Conservation (phyloP, 1,140 invertebrate genomes). For the Pogonomyrmex barbatus region DNA sequence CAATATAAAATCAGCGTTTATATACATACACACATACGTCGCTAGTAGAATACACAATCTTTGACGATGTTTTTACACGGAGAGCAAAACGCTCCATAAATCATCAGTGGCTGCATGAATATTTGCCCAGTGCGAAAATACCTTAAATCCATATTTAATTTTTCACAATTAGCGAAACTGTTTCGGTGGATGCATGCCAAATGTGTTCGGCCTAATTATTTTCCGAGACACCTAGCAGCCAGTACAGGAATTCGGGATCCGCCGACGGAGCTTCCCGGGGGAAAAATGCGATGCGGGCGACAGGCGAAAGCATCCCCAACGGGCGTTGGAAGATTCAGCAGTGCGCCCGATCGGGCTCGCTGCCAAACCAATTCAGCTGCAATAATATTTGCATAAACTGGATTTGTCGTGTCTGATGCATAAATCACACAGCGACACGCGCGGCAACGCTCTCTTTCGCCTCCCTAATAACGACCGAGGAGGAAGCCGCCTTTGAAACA, state of each 20-base stretch:
- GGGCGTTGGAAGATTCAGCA: slow-evolving; percentile 79
- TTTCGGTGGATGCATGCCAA: slow-evolving; percentile 50
- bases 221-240: slow-evolving; percentile 12
- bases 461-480: slow-evolving; percentile 38
- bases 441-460: slow-evolving; percentile 4
- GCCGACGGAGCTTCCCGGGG: slow-evolving; percentile 38
- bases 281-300: slow-evolving; percentile 10
- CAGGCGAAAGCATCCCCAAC: slow-evolving; percentile 30
- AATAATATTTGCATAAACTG: slow-evolving; percentile 84
- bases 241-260: neutral
- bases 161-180: slow-evolving; percentile 30
- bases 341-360: slow-evolving; percentile 73
- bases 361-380: slow-evolving; percentile 83
- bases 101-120: neutral
- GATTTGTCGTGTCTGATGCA: slow-evolving; percentile 75
- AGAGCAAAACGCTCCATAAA: neutral
- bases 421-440: slow-evolving; percentile 77
- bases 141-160: slow-evolving; percentile 49
- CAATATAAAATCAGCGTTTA: neutral
- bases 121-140: neutral
- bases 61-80: neutral
- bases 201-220: slow-evolving; percentile 69
- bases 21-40: neutral
- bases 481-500: slow-evolving; percentile 13
- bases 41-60: neutral